These are phyloP conservation scores for Brevipalpus yothersi DNA, from an alignment of 1,140 invertebrate species.

Conservation along the genomic window DNA sequence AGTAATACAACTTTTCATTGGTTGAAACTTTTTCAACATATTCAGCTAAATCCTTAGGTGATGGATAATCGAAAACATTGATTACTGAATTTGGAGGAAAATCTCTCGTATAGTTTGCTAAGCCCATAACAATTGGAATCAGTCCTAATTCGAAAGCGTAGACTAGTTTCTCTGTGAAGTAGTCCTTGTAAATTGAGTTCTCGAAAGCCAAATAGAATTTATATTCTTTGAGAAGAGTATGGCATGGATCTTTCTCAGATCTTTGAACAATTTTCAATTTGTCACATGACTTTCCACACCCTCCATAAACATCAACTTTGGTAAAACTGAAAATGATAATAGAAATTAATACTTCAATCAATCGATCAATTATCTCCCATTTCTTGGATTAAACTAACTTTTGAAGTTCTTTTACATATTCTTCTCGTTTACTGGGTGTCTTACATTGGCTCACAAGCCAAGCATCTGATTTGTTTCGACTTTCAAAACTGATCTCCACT, in stretches of 20 bases:
- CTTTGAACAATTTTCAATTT: conserved; percentile 3
- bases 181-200: conserved; percentile 21
- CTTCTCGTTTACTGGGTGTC: conserved; percentile 25
- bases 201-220: conserved; percentile 21
- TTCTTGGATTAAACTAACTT: too few species aligned
- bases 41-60: conserved; percentile 14
- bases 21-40: conserved; percentile 13
- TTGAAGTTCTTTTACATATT: conserved; percentile 27
- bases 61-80: conserved; percentile 15
- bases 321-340: conserved; percentile 21
- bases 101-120: conserved; percentile 17
- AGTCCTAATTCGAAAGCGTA: conserved; percentile 14
- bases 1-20: conserved; percentile 15
- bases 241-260: conserved; percentile 6
- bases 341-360: too few species aligned
- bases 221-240: conserved; percentile 14
- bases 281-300: conserved; percentile 22
- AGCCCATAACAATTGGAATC: conserved; percentile 20
- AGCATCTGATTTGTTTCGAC: conserved; percentile 19
- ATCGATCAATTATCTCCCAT: too few species aligned
- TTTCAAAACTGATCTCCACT: background rate
- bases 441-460: conserved; percentile 39
- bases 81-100: conserved; percentile 21
- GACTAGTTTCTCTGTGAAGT: conserved; percentile 22
- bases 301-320: conserved; percentile 38